phyloP scores from a whole-genome alignment of 2,888 invertebrate genomes.

The Dastarcus helophoroides region DNA sequence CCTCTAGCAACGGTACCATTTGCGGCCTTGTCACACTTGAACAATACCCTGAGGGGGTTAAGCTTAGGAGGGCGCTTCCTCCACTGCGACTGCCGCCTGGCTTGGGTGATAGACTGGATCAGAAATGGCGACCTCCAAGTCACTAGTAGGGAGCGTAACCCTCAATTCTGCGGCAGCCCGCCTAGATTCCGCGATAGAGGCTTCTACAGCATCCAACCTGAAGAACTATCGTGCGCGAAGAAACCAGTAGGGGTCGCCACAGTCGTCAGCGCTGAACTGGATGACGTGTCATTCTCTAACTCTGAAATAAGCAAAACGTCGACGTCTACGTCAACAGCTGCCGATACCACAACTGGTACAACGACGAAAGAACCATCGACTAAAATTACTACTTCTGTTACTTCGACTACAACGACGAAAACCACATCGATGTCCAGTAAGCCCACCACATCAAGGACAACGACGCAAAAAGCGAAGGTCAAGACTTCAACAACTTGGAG shows the following conservation, averaged over 20 bases:
- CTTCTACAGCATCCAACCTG: conserved; percentile 77
- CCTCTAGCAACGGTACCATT: conserved; percentile 75
- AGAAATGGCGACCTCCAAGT: conserved; percentile 79
- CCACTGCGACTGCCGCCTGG: conserved; percentile 76
- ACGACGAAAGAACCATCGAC: conserved; percentile 21
- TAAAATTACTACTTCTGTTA: conserved; percentile 24
- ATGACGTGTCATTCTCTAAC: conserved; percentile 30
- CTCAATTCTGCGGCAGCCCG: conserved; percentile 85
- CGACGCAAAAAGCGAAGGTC: conserved; percentile 24
- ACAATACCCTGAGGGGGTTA: conserved; percentile 71
- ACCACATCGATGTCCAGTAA: conserved; percentile 25
- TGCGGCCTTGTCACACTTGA: conserved; percentile 64
- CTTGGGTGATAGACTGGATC: conserved; percentile 89
- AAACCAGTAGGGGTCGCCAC: conserved; percentile 45
- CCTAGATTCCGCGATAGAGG: conserved; percentile 66
- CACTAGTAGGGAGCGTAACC: conserved; percentile 81
- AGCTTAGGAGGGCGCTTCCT: conserved; percentile 81
- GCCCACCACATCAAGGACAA: conserved; percentile 23
- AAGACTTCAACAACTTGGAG: conserved; percentile 31
- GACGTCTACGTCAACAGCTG: conserved; percentile 22
- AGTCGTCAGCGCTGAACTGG: conserved; percentile 43
- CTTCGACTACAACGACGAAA: conserved; percentile 23
- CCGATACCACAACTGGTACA: conserved; percentile 24
- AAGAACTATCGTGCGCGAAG: conserved; percentile 50
- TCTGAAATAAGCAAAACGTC: conserved; percentile 20